phyloP scores from a whole-genome alignment of 2,113 vertebrate species.

The Lepus europaeus region DNA sequence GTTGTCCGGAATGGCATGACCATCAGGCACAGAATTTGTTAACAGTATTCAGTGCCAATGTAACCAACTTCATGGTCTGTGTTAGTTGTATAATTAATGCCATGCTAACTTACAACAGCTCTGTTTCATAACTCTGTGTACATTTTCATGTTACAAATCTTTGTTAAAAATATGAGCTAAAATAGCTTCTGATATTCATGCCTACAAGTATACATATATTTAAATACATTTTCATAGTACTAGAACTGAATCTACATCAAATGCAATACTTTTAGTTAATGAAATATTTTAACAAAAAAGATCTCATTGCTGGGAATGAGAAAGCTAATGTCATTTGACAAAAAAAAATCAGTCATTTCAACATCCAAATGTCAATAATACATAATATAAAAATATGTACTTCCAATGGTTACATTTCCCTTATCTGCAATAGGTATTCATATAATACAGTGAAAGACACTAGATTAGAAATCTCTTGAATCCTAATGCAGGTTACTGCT shows the following conservation, averaged over 20 bases:
- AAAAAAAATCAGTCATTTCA: background rate
- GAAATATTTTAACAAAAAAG: background rate
- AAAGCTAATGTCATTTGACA: background rate
- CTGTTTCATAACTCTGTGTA: background rate
- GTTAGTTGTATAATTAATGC: background rate
- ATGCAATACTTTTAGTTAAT: background rate
- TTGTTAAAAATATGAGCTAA: background rate
- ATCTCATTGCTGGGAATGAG: background rate
- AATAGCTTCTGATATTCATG: background rate
- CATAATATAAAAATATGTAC: background rate
- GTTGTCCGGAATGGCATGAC: background rate
- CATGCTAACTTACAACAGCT: background rate
- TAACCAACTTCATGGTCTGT: background rate
- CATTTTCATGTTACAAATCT: background rate
- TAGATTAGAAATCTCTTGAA: conserved; percentile 3
- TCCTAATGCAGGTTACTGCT: background rate
- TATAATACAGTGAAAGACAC: background rate
- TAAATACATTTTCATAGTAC: background rate
- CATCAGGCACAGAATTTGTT: background rate
- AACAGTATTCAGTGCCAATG: background rate
- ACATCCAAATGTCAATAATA: background rate
- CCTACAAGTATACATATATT: background rate
- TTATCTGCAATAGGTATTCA: background rate
- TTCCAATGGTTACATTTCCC: background rate
- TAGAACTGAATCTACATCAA: background rate